phyloP scores from a whole-genome alignment of 2,113 vertebrate genomes.

The Passer montanus region DNA sequence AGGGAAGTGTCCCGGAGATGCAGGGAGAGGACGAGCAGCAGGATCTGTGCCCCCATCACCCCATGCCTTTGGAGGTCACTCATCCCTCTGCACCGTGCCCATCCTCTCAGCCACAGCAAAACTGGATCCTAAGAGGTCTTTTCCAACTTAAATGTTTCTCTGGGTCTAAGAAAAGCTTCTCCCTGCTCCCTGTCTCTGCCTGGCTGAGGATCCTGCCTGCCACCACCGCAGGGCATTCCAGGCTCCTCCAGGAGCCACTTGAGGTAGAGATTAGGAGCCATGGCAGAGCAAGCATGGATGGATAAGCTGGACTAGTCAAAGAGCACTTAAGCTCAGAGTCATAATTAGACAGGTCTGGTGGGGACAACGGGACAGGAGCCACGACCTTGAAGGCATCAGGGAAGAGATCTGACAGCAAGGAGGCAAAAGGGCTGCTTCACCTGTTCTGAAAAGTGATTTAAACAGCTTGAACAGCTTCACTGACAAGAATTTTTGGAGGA shows the following conservation, averaged over 20 bases:
- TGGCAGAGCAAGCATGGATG: rapidly evolving
- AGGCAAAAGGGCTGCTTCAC: not conserved
- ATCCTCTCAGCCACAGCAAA: too few species aligned
- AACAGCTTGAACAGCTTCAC: not conserved
- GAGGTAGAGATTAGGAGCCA: not conserved
- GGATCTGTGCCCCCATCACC: not conserved
- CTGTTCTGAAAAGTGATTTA: not conserved
- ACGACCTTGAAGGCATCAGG: not conserved
- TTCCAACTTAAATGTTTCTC: not conserved
- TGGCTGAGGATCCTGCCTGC: not conserved
- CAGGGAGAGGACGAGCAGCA: not conserved
- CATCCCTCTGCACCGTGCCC: rapidly evolving
- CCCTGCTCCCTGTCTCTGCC: too few species aligned
- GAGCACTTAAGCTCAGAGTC: not conserved
- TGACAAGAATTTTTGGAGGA: not conserved
- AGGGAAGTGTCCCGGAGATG: rapidly evolving
- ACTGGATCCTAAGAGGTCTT: not conserved
- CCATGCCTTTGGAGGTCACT: not conserved
- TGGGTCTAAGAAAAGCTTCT: not conserved
- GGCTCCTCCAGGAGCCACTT: not conserved
- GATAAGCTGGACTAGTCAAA: not conserved
- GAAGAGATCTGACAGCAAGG: not conserved
- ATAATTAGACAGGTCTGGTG: not conserved
- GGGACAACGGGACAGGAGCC: not conserved
- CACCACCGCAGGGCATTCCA: not conserved